These are phyloP conservation scores for Delichon dasypus DNA, from an alignment of 2,797 vertebrate genomes.

Conservation along the genomic window DNA sequence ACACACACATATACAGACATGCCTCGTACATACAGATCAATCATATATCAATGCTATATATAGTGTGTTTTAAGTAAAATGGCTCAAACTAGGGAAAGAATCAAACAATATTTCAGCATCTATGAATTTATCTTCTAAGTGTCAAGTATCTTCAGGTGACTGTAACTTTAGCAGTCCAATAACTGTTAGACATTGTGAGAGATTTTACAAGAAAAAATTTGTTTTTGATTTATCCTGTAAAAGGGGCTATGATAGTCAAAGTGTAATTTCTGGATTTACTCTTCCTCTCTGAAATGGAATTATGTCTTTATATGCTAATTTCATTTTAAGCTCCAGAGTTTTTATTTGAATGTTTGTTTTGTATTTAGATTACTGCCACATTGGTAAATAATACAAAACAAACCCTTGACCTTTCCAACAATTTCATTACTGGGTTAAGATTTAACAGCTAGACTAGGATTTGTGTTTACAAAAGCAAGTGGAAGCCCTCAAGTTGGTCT, in stretches of 20 bases:
- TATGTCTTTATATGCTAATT: not conserved
- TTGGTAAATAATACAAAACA: not conserved
- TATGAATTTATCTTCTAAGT: not conserved
- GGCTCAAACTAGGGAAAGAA: not conserved
- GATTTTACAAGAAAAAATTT: not conserved
- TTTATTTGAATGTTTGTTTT: not conserved
- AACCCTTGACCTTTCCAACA: not conserved
- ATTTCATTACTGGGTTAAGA: not conserved
- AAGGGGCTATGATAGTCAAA: not conserved
- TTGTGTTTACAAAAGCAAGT: not conserved
- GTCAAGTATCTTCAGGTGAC: not conserved
- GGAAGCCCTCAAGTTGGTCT: not conserved
- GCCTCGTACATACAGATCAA: not conserved
- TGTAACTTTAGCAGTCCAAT: not conserved
- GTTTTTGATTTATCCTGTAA: not conserved
- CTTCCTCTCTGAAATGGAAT: not conserved
- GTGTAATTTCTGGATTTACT: not conserved
- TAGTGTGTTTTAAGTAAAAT: not conserved
- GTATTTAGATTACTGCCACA: not conserved
- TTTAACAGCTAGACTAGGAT: not conserved
- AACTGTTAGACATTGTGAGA: not conserved
- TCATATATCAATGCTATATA: not conserved
- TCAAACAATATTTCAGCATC: not conserved
- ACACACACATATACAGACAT: not conserved
- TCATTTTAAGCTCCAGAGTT: not conserved